Evolutionary conservation across 2,888 invertebrate genomes (phyloP).

Genomic region (Sthenelais limicola): DNA sequence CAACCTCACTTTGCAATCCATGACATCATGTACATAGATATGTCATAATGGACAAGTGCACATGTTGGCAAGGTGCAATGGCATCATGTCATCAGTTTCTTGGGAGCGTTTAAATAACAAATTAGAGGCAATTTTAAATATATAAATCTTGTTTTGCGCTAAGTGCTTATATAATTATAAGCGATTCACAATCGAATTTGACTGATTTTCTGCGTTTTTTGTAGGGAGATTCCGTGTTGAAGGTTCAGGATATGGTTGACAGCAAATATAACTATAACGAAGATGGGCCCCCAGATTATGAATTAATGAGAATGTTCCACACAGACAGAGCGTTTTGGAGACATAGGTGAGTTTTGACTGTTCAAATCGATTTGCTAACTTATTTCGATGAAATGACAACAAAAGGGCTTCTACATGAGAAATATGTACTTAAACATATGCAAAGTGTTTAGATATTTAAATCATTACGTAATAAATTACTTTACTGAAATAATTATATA

Average conservation of each 20-base stretch:
- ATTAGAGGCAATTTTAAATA: no score
- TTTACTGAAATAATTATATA: no score
- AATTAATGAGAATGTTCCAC: neutral
- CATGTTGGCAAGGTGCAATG: no score
- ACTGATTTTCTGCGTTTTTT: no score
- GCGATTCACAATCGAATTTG: no score
- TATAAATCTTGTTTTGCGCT: no score
- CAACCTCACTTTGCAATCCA: no score
- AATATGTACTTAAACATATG: neutral
- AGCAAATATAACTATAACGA: neutral
- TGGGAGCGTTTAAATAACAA: no score
- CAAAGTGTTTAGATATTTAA: neutral
- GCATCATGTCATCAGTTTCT: no score
- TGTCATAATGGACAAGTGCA: no score
- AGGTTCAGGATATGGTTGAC: neutral
- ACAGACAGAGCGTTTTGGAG: conserved; percentile 4
- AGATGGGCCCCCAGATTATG: conserved; percentile 1
- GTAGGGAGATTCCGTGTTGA: conserved; percentile 17
- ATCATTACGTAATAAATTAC: neutral
- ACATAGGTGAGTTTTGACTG: neutral
- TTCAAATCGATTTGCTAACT: neutral
- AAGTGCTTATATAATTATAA: no score
- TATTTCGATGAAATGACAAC: neutral
- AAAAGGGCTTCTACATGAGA: neutral
- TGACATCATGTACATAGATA: no score